These are phyloP conservation scores for Pogonocherus hispidulus DNA, from an alignment of 2,888 invertebrate genomes.

Conservation along the genomic window DNA sequence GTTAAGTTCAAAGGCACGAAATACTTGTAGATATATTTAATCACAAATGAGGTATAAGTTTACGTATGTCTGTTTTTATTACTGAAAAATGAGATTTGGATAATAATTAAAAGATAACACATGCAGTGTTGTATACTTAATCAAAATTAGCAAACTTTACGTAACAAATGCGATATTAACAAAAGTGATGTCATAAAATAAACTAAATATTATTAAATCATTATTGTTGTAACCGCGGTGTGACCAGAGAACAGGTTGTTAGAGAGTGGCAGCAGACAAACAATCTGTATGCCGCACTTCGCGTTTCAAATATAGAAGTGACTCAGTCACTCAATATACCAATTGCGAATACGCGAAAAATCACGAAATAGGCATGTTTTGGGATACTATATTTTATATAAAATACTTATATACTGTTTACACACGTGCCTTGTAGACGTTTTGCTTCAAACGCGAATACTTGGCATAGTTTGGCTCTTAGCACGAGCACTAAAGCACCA, in stretches of 20 bases:
- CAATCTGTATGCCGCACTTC: not conserved
- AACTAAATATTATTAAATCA: constrained; percentile 7
- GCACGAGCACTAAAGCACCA: not conserved
- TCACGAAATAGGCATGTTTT: constrained; percentile 2
- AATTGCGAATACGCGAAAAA: not conserved
- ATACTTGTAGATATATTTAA: too few relatives aligned
- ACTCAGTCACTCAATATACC: not conserved
- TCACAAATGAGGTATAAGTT: too few relatives aligned
- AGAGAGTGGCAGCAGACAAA: constrained; percentile 4
- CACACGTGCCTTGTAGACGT: not conserved
- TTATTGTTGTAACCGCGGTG: not conserved
- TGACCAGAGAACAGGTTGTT: not conserved
- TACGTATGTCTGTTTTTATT: too few relatives aligned
- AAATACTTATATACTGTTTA: constrained; percentile 12
- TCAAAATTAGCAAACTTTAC: not conserved
- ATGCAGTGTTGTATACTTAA: too few relatives aligned
- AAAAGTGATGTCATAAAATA: constrained; percentile 4
- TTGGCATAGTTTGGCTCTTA: constrained; percentile 3
- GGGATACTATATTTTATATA: not conserved
- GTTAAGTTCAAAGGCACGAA: too few relatives aligned
- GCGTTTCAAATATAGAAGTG: constrained; percentile 5
- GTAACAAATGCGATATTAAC: not conserved
- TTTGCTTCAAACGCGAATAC: not conserved
- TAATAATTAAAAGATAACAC: too few relatives aligned
- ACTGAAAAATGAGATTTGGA: too few relatives aligned